These are phyloP conservation scores for Drosophila antonietae DNA, from an alignment of 2,888 invertebrate species.

Conservation along the genomic window DNA sequence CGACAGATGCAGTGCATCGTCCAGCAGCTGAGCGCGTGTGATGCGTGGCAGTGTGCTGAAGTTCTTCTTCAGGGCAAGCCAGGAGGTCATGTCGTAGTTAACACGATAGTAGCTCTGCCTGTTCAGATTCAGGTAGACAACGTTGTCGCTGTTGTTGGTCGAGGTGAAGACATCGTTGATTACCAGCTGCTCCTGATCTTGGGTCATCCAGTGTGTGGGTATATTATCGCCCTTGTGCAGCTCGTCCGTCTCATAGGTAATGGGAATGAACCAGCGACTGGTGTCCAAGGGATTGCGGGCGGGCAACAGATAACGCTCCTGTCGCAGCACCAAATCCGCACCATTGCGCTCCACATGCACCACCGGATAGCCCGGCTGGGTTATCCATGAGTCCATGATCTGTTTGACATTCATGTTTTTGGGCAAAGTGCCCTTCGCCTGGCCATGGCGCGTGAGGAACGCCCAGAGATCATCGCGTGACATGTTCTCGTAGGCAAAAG, in stretches of 20 bases:
- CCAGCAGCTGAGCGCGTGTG: conserved; percentile 89
- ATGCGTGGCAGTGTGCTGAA: conserved; percentile 86
- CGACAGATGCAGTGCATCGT: conserved; percentile 88
- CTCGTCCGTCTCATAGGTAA: conserved; percentile 83
- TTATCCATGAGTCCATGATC: conserved; percentile 89
- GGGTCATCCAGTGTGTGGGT: conserved; percentile 83
- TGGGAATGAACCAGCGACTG: conserved; percentile 83
- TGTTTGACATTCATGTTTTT: conserved; percentile 85
- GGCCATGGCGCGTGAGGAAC: conserved; percentile 87
- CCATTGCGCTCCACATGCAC: conserved; percentile 86
- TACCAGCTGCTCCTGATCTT: conserved; percentile 74
- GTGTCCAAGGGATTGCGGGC: conserved; percentile 75
- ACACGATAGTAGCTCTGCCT: conserved; percentile 88
- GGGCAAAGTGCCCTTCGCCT: conserved; percentile 83
- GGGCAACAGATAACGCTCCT: conserved; percentile 83
- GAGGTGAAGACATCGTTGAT: conserved; percentile 79
- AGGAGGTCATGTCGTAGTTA: conserved; percentile 88
- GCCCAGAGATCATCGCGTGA: conserved; percentile 89
- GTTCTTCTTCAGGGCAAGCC: conserved; percentile 86
- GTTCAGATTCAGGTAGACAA: conserved; percentile 85
- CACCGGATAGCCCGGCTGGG: conserved; percentile 89
- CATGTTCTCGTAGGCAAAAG: conserved; percentile 87
- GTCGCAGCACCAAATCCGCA: conserved; percentile 75
- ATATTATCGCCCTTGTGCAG: conserved; percentile 77
- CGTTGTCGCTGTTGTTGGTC: conserved; percentile 71